A percentile compares a stretch with the other conserved stretches of the same genome.
Evolutionary conservation across 2,888 invertebrate genomes (phyloP).

Genomic region (Harpalus rufipes): DNA sequence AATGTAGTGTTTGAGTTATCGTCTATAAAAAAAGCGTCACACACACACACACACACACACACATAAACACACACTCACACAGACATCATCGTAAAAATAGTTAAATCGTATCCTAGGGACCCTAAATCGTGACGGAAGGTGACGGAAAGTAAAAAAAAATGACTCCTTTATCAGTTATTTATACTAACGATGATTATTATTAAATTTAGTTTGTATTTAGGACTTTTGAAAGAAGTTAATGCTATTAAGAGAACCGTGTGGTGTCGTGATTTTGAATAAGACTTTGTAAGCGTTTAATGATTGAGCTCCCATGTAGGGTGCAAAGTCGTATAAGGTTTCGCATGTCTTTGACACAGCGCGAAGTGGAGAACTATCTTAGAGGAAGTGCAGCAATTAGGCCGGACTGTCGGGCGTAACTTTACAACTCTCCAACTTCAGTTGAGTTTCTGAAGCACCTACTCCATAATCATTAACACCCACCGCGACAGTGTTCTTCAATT

Average conservation of each 20-base stretch:
- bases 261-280: neutral
- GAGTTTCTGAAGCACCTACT: constrained; percentile 33
- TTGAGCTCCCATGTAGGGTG: neutral
- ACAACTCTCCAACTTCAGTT: constrained; percentile 35
- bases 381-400: constrained; percentile 56
- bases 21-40: too few relatives aligned
- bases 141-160: too few relatives aligned
- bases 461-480: constrained; percentile 40
- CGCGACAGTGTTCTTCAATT: constrained; percentile 23
- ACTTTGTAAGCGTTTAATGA: neutral
- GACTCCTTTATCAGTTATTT: too few relatives aligned
- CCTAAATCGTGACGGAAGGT: too few relatives aligned
- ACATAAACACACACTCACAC: too few relatives aligned
- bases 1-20: too few relatives aligned
- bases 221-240: neutral
- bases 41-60: too few relatives aligned
- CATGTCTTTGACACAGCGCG: neutral
- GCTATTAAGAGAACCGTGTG: neutral
- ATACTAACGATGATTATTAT: too few relatives aligned
- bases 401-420: constrained; percentile 45
- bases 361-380: constrained; percentile 41
- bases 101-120: too few relatives aligned
- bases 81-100: too few relatives aligned
- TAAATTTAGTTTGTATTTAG: too few relatives aligned
- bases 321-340: neutral